Percentiles rank a stretch among this genome's conserved stretches.
phyloP scores from a whole-genome alignment of 2,888 invertebrate genomes.

The Andricus quercusramuli region DNA sequence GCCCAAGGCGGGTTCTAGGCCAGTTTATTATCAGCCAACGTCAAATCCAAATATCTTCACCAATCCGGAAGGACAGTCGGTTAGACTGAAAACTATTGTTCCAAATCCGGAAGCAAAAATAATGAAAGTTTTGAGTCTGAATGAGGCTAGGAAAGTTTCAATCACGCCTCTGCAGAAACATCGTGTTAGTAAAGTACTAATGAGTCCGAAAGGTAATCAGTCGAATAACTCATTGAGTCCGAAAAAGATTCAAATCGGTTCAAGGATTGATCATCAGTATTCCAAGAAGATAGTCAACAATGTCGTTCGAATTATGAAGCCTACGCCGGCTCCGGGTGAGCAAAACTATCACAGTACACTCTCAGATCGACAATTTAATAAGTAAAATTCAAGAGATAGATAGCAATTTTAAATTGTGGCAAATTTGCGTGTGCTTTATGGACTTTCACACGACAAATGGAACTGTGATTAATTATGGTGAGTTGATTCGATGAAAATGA shows the following conservation, averaged over 20 bases:
- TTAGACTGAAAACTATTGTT: neutral
- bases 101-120: neutral
- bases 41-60: neutral
- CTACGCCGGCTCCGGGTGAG: neutral
- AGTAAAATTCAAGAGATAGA: neutral
- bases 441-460: neutral
- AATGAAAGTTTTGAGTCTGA: constrained; percentile 25
- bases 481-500: neutral
- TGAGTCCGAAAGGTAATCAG: neutral
- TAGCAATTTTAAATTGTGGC: neutral
- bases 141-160: constrained; percentile 18
- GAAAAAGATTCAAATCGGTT: neutral
- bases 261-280: constrained; percentile 29
- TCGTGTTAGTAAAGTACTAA: neutral
- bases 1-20: neutral
- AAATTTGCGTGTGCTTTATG: neutral
- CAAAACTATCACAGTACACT: neutral
- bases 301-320: constrained; percentile 22
- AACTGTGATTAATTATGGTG: neutral
- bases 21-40: neutral
- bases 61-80: neutral
- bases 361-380: neutral
- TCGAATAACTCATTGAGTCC: neutral
- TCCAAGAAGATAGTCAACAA: constrained; percentile 14
- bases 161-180: constrained; percentile 19